Base-by-base conservation (phyloP, 37 sponge, comb jelly and placozoan genomes). In the Halichondria panicea region DNA sequence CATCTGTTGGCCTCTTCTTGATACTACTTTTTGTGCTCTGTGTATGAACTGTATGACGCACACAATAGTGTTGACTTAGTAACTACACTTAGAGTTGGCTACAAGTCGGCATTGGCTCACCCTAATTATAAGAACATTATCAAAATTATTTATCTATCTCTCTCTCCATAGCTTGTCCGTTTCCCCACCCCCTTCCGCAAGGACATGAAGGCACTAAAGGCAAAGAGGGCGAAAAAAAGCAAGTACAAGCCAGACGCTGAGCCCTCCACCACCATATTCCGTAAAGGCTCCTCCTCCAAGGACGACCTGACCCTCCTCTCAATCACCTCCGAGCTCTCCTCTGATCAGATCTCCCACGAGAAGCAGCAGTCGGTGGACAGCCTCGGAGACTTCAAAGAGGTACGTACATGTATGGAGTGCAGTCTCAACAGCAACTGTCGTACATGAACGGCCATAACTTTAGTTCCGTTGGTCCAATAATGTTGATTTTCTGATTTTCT, bases 181-280 rank as follows among this genome's bases (percentile, higher is more conserved):
- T 91, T 91, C 54, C 91, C 91, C 41, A 91, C 91, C 42, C 91
- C 91, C 1, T 75, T 77, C 43, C 81, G 87, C 13, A 66, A 70
- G 59, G 82, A 81, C 55, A 33, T 78, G 64, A 72, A 54, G 28
- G 74, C 74, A 21, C 57, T 57, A 25, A 77, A 73, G 73, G 83
- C 83, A 38, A 89, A 83, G 72, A 39, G 55, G 50, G 75, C 75
- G 52, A 81, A 72, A 62, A 85, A 78, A 48, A 43, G 52, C 50
- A 73, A 71, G 44, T 81, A 76, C 32, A 77, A 77, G 34, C 75
- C 75, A 1, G 66, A 66, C 31, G 82, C 87, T 44, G 71, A 63
- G 43, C 80, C 86, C 15, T 68, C 79, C n/a, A 79, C 87, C 34
- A 74, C 91, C 59, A 86, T 91, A 35, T 84, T 91, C 70, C 81